Evolutionary conservation across 1,140 invertebrate genomes (phyloP), one percentile per base, ranked within the genome.

Genomic region (Polypedilum vanderplanki): DNA sequence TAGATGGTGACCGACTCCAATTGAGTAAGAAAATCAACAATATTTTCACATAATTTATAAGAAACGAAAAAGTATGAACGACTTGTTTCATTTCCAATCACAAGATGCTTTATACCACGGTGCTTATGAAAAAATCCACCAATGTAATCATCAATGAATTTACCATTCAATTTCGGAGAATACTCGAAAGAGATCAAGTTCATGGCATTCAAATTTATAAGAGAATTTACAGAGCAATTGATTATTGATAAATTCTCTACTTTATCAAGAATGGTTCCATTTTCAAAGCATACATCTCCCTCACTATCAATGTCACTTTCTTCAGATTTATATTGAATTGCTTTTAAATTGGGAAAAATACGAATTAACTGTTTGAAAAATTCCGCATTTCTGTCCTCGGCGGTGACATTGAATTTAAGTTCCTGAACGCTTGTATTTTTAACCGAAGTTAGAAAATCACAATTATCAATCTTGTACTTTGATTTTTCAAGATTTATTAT

Each of bases 31-130:
- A 22, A 70, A 22, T 70, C 18, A 70, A 70, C 65, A 70, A 70
- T 70, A 10, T 18, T 20, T 70, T 70, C 15, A 20, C 65, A 70
- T 70, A 70, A 70, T 4, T 70, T 70, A 5, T 20, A 70, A 10
- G 65, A 70, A 22, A 70, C 65, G 10, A 70, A 70, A 22, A 70
- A 70, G 10, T 70, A 70, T 70, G 65, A 70, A 22, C 18, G 65
- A 10, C 20, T 18, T 22, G 18, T 20, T 7, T 4, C 1, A 20
- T 70, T 70, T 70, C 65, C 65, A 70, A 70, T 70, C 2, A 18
- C 17, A 0, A 70, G 17, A 20, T 22, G 8, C 20, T 18, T 20
- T 18, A 70, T 70, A 5, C 8, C 18, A 70, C 65, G 65, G 20
- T 70, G 65, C 9, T 18, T 5, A 7, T 70, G 65, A 4, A 70